Base-by-base conservation (phyloP, 2,888 invertebrate genomes). In the Dromius quadrimaculatus region DNA sequence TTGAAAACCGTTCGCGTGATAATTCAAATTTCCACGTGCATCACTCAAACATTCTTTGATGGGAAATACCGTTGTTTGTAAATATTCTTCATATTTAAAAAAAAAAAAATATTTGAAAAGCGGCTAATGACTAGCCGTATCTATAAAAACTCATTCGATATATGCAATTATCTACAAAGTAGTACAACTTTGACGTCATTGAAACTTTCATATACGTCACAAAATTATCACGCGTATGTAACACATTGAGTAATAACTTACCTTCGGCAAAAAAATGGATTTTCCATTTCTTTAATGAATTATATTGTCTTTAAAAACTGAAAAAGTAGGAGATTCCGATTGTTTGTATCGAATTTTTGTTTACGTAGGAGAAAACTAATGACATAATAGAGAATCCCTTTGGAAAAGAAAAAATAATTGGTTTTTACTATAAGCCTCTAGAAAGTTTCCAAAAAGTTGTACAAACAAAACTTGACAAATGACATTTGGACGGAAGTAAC, bases 121-220 rank as follows among this genome's bases (percentile, higher is more conserved):
- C 22, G 11, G 8, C 20, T 47, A 47, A 23, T 2, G 11, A 22
- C 28, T 32, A 23, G 50, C 13, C 2, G 13, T 50, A 54, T 23
- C 50, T 54, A 11, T 8, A 15, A 23, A 15, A 28, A 15, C 13
- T 54, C n/a, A 23, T 19, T 20, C 11, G 6, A 2, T n/a, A 6
- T 23, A 22, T 15, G 47, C 47, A 54, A 23, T 54, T 54, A 54
- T 28, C n/a, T 54, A 1, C 8, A 54, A 54, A 54, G 19, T 61
- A 61, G 61, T 28, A 63, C 63, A 45, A 23, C 9, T 36, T 50
- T 36, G 65, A 65, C 65, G 65, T 65, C 65, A 65, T 20, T 13
- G 11, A 34, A 65, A 45, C 47, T 65, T 65, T 65, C 50, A 65
- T 36, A 19, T 50, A 65, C 65, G 65, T 65, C 65, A 65, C 22